phyloP scores from a whole-genome alignment of 2,113 vertebrate genomes.

The Pseudopipra pipra region DNA sequence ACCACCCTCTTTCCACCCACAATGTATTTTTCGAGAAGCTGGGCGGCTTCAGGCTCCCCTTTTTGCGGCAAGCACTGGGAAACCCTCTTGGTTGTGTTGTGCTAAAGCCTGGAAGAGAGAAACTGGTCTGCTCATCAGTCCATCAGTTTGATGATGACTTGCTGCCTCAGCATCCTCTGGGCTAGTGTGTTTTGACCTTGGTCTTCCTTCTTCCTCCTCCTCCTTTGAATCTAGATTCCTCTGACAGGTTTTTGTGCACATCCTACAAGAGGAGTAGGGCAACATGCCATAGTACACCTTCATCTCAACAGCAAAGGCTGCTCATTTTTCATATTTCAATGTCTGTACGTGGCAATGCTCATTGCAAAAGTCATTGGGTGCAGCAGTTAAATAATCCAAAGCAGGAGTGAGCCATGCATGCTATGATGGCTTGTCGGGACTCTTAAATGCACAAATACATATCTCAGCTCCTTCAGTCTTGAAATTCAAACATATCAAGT shows the following conservation, averaged over 20 bases:
- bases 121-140: not conserved
- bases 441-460: not conserved
- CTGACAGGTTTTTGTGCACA: not conserved
- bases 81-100: not conserved
- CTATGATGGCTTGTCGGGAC: not conserved
- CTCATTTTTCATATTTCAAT: not conserved
- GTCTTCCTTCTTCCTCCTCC: not conserved
- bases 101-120: not conserved
- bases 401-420: constrained; percentile 11
- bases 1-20: not conserved
- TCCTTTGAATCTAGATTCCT: not conserved
- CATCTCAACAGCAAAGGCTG: not conserved
- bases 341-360: not conserved
- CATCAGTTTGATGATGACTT: not conserved
- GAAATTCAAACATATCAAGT: constrained; percentile 70
- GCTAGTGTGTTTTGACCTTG: not conserved
- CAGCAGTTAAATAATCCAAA: not conserved
- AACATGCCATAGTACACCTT: not conserved
- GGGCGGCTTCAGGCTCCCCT: not conserved
- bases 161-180: not conserved
- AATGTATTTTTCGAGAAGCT: not conserved
- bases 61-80: not conserved
- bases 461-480: constrained; percentile 40
- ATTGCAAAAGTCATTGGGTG: not conserved
- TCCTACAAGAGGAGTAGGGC: not conserved